Base-by-base conservation (phyloP, 1,140 invertebrate species). In the Caenorhabditis briggsae region DNA sequence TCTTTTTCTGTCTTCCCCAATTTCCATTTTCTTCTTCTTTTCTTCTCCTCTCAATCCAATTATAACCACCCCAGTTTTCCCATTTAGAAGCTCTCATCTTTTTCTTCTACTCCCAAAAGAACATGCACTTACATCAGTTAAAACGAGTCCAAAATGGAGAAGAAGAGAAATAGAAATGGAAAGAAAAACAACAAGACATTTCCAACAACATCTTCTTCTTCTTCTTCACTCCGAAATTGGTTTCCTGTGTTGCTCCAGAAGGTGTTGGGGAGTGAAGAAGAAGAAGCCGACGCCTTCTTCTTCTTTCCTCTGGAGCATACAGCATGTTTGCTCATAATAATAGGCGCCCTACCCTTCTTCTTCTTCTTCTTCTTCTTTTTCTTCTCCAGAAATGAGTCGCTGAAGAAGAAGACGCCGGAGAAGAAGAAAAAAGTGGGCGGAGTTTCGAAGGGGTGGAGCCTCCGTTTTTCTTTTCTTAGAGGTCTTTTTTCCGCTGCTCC, bases 261-360 rank as follows among this genome's bases (percentile, higher is more conserved):
- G 23, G n/a, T 61, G 56, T n/a, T 18, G 20, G n/a, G 5, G 56
- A 0, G 3, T n/a, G 56, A 16, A 20, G 20, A 20, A n/a, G 56
- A 58, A 20, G 20, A 20, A 58, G 56, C 8, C 8, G 18, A 18
- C 14, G 16, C 20, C 50, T 53, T 53, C 50, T 18, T 53, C 50
- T 18, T 12, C 5, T 18, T 53, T 53, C 50, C 16, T 53, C 50
- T 53, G 9, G 50, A 53, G n/a, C 18, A 20, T 25, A 20, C 20
- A 61, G 18, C 70, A 78, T 78, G 70, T 78, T 78, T 78, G 70
- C 70, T 78, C 70, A 78, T 78, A 78, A 78, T 78, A 78, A 78
- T 78, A 78, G 70, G 70, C 18, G 56, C 18, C 18, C 41, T 46
- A 12, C 25, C n/a, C 25, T 41, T 78, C 43, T 78, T 48, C 43